Percentiles rank a stretch among this genome's conserved stretches.
Conservation (phyloP, 2,888 invertebrate genomes). For the Tenthredo notha region DNA sequence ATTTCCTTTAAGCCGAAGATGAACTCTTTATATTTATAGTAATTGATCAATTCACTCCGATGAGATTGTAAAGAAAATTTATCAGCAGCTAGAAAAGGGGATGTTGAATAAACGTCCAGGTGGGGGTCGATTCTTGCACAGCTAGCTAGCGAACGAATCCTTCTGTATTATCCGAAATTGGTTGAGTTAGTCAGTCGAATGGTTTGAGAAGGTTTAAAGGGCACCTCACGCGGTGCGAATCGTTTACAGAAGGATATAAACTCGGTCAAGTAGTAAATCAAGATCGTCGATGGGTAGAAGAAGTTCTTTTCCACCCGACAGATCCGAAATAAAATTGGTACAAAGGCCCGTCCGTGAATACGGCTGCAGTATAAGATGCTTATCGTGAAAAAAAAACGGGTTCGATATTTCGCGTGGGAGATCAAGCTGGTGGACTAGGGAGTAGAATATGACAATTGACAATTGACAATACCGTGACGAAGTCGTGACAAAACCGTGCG, state of each 20-base stretch:
- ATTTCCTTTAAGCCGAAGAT: background rate
- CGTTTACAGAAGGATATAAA: constrained; percentile 62
- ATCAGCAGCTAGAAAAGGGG: background rate
- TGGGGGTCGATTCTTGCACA: background rate
- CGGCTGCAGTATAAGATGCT: constrained; percentile 64
- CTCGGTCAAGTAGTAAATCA: constrained; percentile 72
- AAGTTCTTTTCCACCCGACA: constrained; percentile 67
- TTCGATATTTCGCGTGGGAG: constrained; percentile 74
- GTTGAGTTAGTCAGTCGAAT: constrained; percentile 36
- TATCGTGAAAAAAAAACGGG: constrained; percentile 69
- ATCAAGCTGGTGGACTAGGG: constrained; percentile 53
- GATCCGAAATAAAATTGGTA: constrained; percentile 67
- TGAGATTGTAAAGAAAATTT: background rate
- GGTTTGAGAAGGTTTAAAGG: constrained; percentile 4
- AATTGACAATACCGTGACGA: constrained; percentile 66
- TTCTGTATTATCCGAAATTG: constrained; percentile 19
- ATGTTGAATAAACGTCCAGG: background rate
- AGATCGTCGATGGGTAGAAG: constrained; percentile 62
- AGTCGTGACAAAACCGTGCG: constrained; percentile 65
- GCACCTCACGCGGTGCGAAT: constrained; percentile 51
- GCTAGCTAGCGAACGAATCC: background rate
- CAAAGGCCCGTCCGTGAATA: constrained; percentile 51
- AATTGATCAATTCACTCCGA: background rate
- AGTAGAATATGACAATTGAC: constrained; percentile 53
- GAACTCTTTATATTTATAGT: background rate